Percentiles rank a stretch among this genome's conserved stretches.
These are phyloP conservation scores for Sesia apiformis DNA, from an alignment of 2,888 invertebrate genomes.

Conservation along the genomic window DNA sequence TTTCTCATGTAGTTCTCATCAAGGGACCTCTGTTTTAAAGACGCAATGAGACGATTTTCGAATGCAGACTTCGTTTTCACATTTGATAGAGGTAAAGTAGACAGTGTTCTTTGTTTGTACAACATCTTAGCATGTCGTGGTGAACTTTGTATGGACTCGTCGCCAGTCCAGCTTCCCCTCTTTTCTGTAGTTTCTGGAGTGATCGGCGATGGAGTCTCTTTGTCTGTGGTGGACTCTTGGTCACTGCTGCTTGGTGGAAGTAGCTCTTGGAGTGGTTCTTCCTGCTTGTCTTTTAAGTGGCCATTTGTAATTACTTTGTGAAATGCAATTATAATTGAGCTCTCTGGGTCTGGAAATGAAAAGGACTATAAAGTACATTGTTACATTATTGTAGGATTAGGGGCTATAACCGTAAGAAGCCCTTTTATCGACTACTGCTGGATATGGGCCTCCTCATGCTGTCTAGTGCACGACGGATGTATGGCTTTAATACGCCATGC, in stretches of 20 bases:
- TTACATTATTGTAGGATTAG: not conserved
- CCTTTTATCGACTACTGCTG: too few species aligned
- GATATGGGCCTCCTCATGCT: too few species aligned
- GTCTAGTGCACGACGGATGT: too few species aligned
- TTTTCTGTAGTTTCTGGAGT: slow-evolving; percentile 41
- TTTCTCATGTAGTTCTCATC: slow-evolving; percentile 61
- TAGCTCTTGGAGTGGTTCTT: slow-evolving; percentile 36
- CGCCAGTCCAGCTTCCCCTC: slow-evolving; percentile 44
- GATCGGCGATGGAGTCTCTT: slow-evolving; percentile 39
- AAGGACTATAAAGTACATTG: not conserved
- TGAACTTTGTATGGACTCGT: slow-evolving; percentile 37
- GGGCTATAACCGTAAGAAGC: too few species aligned
- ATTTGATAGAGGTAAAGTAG: slow-evolving; percentile 52
- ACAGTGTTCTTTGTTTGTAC: slow-evolving; percentile 62
- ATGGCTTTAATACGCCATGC: too few species aligned
- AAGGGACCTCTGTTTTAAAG: slow-evolving; percentile 53
- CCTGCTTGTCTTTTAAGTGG: slow-evolving; percentile 16
- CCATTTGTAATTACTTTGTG: slow-evolving; percentile 39
- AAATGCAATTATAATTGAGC: slow-evolving; percentile 43
- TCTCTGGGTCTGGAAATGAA: slow-evolving; percentile 49
- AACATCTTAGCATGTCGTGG: slow-evolving; percentile 57
- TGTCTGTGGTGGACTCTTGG: slow-evolving; percentile 48
- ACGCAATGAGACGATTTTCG: slow-evolving; percentile 50
- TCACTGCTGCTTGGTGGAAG: slow-evolving; percentile 32
- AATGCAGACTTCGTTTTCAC: slow-evolving; percentile 40